These are phyloP conservation scores for Tachina fera DNA, from an alignment of 2,888 invertebrate genomes.

Conservation along the genomic window DNA sequence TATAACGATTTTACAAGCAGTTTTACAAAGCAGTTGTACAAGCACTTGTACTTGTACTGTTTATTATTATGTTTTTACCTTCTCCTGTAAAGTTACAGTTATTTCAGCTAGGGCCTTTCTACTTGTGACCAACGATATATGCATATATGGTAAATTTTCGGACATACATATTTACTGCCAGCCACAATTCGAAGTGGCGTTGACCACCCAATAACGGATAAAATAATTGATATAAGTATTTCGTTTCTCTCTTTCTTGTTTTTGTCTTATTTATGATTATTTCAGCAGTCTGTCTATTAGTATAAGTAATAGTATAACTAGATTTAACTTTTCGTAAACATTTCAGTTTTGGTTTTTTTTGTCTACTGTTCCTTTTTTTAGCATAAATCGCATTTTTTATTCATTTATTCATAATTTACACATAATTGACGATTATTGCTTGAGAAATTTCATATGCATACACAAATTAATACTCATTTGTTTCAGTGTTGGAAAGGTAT, in stretches of 20 bases:
- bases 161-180: not conserved
- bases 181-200: conserved; percentile 42
- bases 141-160: too few relatives aligned
- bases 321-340: conserved; percentile 50
- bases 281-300: conserved; percentile 14
- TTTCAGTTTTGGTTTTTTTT: conserved; percentile 27
- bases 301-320: conserved; percentile 34
- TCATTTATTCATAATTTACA: conserved; percentile 67
- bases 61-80: too few relatives aligned
- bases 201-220: conserved; percentile 67
- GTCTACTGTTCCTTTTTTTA: conserved; percentile 57
- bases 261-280: conserved; percentile 10
- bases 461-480: conserved; percentile 15
- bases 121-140: too few relatives aligned
- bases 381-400: conserved; percentile 60
- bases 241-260: not conserved
- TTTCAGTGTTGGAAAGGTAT: conserved; percentile 28
- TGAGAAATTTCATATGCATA: conserved; percentile 52
- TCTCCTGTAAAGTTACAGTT: too few relatives aligned
- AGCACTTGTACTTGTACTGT: too few relatives aligned
- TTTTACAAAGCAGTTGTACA: too few relatives aligned
- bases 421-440: conserved; percentile 67
- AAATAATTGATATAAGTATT: conserved; percentile 50
- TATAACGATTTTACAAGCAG: too few relatives aligned
- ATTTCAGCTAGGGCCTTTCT: too few relatives aligned